Conservation (phyloP, 2,113 vertebrate genomes). For the Opisthocomus hoazin region DNA sequence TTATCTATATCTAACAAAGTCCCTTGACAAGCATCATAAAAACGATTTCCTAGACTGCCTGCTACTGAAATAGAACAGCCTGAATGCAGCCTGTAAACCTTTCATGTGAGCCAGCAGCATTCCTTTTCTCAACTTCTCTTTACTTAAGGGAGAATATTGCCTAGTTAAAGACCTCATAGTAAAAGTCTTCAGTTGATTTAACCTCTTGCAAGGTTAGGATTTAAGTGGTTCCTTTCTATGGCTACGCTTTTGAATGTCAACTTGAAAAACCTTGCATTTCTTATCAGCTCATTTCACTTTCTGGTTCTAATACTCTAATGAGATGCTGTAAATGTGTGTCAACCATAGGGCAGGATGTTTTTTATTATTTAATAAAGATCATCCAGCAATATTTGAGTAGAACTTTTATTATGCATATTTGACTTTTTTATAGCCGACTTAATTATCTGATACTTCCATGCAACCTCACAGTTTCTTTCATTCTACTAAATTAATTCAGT, state of each 20-base stretch:
- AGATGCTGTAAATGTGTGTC: background rate
- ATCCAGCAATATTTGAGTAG: background rate
- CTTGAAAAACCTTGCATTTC: background rate
- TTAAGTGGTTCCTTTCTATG: background rate
- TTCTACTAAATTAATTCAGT: background rate
- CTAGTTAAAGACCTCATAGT: background rate
- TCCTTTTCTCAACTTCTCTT: background rate
- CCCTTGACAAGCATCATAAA: background rate
- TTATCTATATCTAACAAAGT: background rate
- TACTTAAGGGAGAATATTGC: background rate
- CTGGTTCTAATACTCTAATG: background rate
- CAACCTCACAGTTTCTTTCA: background rate
- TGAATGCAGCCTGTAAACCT: background rate
- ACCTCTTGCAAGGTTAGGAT: background rate
- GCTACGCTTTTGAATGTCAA: background rate
- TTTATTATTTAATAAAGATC: background rate
- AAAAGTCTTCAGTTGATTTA: background rate
- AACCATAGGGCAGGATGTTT: background rate
- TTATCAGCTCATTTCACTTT: background rate
- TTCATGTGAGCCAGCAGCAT: background rate
- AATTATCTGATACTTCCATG: background rate
- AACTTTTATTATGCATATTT: background rate
- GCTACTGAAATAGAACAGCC: background rate
- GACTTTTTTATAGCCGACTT: background rate
- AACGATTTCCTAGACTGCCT: background rate